phyloP scores from a whole-genome alignment of 2,113 vertebrate species.

The Rhinogobius similis region DNA sequence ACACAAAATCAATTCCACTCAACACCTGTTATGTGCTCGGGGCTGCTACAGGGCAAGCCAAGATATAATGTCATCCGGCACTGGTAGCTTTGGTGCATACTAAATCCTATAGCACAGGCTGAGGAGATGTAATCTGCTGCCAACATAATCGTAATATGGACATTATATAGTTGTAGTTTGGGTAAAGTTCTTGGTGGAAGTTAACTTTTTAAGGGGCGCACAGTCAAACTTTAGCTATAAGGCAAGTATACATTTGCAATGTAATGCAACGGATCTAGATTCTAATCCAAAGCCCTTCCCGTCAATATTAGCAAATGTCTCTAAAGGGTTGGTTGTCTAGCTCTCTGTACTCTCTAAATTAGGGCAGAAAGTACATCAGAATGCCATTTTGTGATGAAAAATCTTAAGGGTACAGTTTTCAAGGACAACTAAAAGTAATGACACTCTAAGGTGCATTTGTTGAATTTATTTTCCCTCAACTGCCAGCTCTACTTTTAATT shows the following conservation, averaged over 20 bases:
- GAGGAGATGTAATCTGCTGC: slow-evolving; percentile 8
- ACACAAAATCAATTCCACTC: slow-evolving; percentile 59
- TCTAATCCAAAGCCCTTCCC: not conserved
- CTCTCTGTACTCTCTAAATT: not conserved
- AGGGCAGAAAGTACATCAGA: not conserved
- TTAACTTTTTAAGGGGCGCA: not conserved
- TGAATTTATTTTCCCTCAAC: not conserved
- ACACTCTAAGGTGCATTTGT: slow-evolving; percentile 7
- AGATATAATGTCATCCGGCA: slow-evolving; percentile 35
- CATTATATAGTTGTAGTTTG: not conserved
- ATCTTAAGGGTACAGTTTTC: slow-evolving; percentile 2
- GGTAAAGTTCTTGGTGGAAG: slow-evolving; percentile 1
- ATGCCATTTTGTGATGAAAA: not conserved
- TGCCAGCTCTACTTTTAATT: slow-evolving; percentile 10
- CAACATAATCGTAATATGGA: not conserved
- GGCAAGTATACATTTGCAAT: not conserved
- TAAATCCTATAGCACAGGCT: slow-evolving; percentile 5
- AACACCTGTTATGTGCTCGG: slow-evolving; percentile 45
- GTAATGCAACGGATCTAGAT: not conserved
- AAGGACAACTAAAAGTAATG: slow-evolving; percentile 11
- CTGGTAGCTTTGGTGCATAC: slow-evolving; percentile 16
- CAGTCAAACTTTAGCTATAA: not conserved
- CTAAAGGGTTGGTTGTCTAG: not conserved
- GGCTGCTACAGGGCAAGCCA: slow-evolving; percentile 35
- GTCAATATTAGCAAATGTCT: slow-evolving; percentile 7